Base-by-base conservation (phyloP, 1,140 invertebrate genomes). In the Achroia grisella region DNA sequence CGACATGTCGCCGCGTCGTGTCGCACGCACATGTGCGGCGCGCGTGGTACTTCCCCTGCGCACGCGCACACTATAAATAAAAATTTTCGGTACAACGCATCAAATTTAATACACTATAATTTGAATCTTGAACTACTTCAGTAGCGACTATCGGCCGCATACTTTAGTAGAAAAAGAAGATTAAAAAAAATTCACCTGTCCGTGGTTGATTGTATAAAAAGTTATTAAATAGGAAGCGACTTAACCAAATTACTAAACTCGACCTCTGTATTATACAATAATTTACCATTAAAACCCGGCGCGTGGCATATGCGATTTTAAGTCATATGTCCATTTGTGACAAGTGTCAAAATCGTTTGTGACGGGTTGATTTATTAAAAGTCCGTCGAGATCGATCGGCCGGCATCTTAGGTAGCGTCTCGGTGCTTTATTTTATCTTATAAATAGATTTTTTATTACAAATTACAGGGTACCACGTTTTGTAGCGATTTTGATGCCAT, bases 401-500 rank as follows among this genome's bases (percentile, higher is more conserved):
- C 32, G 54, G 66, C 66, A 69, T 79, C 75, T 79, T 78, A 79
- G 78, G 78, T 82, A 80, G 76, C 79, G 52, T 67, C 60, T 56
- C 63, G 49, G 58, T 71, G 66, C 66, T 71, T 80, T 71, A 72
- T 82, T 82, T 79, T 77, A 71, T 73, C 76, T 75, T 77, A 83
- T 83, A 83, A 80, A 83, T 80, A 80, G 75, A 80, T 79, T 83
- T 82, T 82, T 80, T 82, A 79, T 73, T 63, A 75, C 65, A 83
- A 83, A 83, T 83, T 83, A 83, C 68, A 80, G 79, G 79, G 72
- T 83, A 78, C 74, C 66, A 54, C 70, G 64, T 75, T 77, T 77
- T 71, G 73, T 82, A 77, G 73, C 73, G 71, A 75, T 82, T 73
- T 75, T 52, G 72, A 65, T 54, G 62, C 62, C 47, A 56, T 40